phyloP scores from a whole-genome alignment of 1,140 invertebrate genomes.

The Drosophila rhopaloa region DNA sequence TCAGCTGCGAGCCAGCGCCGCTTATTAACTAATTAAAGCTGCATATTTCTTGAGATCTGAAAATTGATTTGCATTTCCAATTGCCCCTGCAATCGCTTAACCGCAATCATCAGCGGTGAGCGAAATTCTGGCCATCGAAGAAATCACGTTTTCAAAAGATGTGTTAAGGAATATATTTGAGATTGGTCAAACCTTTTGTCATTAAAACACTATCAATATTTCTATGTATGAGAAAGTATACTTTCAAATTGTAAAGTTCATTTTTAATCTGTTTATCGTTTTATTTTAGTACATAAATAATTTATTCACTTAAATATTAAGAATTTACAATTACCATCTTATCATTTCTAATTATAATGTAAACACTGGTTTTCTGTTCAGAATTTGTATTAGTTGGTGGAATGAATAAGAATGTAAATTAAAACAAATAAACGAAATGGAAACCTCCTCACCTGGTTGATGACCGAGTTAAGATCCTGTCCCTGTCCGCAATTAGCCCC shows the following conservation, averaged over 20 bases:
- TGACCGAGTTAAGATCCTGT: constrained; percentile 26
- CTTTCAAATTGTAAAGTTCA: too few relatives aligned
- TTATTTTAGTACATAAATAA: too few relatives aligned
- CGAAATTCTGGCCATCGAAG: not conserved
- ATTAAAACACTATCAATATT: too few relatives aligned
- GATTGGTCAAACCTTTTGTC: not conserved
- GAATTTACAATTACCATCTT: too few relatives aligned
- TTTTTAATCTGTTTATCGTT: too few relatives aligned
- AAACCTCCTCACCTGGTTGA: constrained; percentile 1
- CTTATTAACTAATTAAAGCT: constrained; percentile 82
- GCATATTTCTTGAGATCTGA: constrained; percentile 72
- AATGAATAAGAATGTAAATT: not conserved
- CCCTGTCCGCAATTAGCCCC: constrained; percentile 5
- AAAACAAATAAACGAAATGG: not conserved
- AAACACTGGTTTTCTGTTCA: too few relatives aligned
- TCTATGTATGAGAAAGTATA: too few relatives aligned
- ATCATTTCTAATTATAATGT: too few relatives aligned
- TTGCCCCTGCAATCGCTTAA: constrained; percentile 30
- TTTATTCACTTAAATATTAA: too few relatives aligned
- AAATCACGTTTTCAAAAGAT: not conserved
- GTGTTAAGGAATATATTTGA: not conserved
- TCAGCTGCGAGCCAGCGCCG: constrained; percentile 59
- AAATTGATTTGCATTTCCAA: constrained; percentile 67
- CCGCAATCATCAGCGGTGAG: constrained; percentile 1
- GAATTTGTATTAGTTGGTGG: too few relatives aligned